Evolutionary conservation across 2,113 vertebrate species (phyloP).

Genomic region (Petrocephalus microphthalmus): DNA sequence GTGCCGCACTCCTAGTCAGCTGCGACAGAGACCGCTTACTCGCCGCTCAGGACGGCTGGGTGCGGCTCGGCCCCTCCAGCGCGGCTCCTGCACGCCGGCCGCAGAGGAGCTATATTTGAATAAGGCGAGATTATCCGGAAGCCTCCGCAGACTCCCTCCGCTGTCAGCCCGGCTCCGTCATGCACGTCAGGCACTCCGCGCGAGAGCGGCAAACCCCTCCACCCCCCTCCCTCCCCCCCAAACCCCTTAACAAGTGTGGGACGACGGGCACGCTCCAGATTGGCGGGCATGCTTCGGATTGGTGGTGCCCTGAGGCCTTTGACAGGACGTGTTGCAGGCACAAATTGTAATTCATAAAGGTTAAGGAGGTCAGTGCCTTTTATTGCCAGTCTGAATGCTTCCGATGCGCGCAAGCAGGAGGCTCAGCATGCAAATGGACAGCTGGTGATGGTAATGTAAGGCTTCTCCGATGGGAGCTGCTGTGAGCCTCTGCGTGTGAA

Average conservation of each 20-base stretch:
- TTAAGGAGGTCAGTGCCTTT: conserved; percentile 77
- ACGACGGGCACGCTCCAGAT: conserved; percentile 59
- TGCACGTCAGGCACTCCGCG: conserved; percentile 65
- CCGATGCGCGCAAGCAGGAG: conserved; percentile 55
- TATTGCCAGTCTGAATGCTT: conserved; percentile 73
- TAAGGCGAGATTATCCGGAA: conserved; percentile 58
- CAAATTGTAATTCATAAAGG: conserved; percentile 80
- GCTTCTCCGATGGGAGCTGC: conserved; percentile 51
- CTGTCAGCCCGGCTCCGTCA: conserved; percentile 65
- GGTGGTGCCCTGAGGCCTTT: conserved; percentile 67
- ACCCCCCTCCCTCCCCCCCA: conserved; percentile 55
- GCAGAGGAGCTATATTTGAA: conserved; percentile 35
- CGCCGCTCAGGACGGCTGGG: neutral
- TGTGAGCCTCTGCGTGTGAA: conserved; percentile 43
- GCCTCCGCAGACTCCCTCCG: conserved; percentile 55
- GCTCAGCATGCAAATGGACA: conserved; percentile 69
- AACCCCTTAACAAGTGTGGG: conserved; percentile 61
- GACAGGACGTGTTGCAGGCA: conserved; percentile 74
- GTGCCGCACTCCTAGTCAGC: no score
- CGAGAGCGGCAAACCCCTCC: conserved; percentile 62
- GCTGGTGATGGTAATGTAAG: conserved; percentile 61
- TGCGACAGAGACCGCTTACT: neutral
- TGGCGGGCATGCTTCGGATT: conserved; percentile 56
- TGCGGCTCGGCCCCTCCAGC: no score
- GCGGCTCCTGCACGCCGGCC: conserved; percentile 36